Evolutionary conservation across 2,113 vertebrate species (phyloP).

Genomic region (Epinephelus fuscoguttatus): DNA sequence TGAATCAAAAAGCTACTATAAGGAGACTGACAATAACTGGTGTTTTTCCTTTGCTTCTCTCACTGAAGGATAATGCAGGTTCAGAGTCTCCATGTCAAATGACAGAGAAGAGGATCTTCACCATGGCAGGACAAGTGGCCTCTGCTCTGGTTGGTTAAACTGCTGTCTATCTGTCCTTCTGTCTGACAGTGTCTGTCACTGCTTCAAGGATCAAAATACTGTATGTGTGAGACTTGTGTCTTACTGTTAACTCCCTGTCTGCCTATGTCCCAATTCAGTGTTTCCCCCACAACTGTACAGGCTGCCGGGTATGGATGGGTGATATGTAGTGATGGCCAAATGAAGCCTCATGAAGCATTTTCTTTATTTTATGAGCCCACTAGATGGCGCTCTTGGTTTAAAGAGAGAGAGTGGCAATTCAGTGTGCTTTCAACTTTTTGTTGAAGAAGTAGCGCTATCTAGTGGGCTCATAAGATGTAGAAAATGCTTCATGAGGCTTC

Average conservation of each 20-base stretch:
- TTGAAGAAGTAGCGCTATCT: too few relatives aligned
- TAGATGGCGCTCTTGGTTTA: too few relatives aligned
- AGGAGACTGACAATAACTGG: not conserved
- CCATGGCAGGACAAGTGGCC: constrained; percentile 82
- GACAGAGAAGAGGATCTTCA: constrained; percentile 83
- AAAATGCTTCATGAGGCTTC: too few relatives aligned
- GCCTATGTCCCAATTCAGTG: not conserved
- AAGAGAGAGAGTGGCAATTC: too few relatives aligned
- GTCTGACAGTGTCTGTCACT: not conserved
- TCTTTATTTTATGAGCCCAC: too few relatives aligned
- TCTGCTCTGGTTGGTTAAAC: constrained; percentile 84
- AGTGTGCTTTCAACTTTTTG: too few relatives aligned
- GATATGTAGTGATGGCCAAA: too few relatives aligned
- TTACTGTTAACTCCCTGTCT: not conserved
- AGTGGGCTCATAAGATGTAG: too few relatives aligned
- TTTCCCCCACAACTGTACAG: too few relatives aligned
- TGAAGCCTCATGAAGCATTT: too few relatives aligned
- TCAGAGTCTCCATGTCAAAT: constrained; percentile 62
- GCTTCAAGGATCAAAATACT: not conserved
- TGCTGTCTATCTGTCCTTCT: not conserved
- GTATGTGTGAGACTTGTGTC: not conserved
- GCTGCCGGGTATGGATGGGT: too few relatives aligned
- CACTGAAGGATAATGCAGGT: constrained; percentile 60
- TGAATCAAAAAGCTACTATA: not conserved
- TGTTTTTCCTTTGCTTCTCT: not conserved